Conservation (phyloP, 2,888 invertebrate genomes). For the Drosophila buzzatii region DNA sequence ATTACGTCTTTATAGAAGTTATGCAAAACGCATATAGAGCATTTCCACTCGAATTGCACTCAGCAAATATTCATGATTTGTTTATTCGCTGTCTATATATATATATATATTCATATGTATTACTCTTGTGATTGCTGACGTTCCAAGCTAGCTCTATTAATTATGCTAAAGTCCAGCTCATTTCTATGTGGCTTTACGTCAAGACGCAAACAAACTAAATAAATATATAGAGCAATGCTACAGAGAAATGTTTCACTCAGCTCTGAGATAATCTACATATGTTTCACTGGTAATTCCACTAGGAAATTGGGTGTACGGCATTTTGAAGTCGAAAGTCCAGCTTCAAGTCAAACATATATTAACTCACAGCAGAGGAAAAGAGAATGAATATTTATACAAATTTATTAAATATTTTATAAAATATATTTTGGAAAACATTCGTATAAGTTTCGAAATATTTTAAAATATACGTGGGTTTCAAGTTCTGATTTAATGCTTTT, state of each 20-base stretch:
- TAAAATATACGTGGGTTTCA: no score
- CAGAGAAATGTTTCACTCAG: neutral
- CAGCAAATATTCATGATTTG: constrained; percentile 1
- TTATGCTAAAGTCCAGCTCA: constrained; percentile 57
- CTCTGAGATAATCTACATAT: constrained; percentile 3
- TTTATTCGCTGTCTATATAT: constrained; percentile 12
- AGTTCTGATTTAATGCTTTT: no score
- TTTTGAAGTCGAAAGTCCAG: neutral
- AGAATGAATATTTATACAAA: neutral
- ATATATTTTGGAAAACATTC: neutral
- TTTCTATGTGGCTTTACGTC: constrained; percentile 16
- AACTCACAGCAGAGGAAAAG: neutral
- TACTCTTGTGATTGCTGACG: constrained; percentile 48
- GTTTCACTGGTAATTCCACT: neutral
- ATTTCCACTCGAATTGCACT: constrained; percentile 19
- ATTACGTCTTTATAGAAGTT: constrained; percentile 32
- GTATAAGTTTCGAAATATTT: neutral
- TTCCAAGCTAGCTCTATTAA: constrained; percentile 34
- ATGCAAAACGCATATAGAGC: constrained; percentile 5
- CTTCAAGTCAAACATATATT: neutral
- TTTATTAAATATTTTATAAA: neutral
- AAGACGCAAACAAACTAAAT: neutral
- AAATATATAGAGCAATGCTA: neutral
- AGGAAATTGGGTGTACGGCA: neutral
- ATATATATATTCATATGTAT: neutral